Conservation (phyloP, 2,113 vertebrate species). For the Taurulus bubalis region DNA sequence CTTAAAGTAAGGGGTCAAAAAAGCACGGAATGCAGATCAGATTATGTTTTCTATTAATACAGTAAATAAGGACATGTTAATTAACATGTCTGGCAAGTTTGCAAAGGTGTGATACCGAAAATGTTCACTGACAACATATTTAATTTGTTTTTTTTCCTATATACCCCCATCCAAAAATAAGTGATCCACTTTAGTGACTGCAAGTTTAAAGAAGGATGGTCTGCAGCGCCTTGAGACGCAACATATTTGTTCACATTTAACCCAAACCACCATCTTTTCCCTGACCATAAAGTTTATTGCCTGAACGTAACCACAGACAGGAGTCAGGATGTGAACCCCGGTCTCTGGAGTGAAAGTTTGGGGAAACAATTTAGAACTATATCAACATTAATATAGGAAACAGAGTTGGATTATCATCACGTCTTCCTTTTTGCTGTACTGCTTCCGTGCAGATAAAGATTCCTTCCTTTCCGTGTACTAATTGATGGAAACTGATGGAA, state of each 20-base stretch:
- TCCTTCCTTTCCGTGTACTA: background rate
- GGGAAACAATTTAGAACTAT: constrained; percentile 11
- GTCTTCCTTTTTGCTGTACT: background rate
- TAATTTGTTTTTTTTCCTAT: background rate
- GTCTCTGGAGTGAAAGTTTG: constrained; percentile 3
- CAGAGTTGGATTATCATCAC: background rate
- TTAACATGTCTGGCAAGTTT: background rate
- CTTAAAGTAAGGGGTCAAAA: background rate
- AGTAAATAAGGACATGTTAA: background rate
- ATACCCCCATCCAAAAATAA: background rate
- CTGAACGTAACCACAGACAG: background rate
- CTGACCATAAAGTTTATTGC: background rate
- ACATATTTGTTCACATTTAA: background rate
- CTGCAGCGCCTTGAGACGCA: background rate
- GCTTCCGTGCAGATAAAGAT: background rate
- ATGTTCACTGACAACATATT: background rate
- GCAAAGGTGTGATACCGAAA: background rate
- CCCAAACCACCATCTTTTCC: background rate
- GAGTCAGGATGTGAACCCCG: background rate
- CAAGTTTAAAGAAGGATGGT: background rate
- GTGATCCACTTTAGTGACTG: background rate
- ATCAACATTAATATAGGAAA: background rate
- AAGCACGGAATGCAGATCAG: background rate
- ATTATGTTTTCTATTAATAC: background rate
- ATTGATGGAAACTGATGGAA: constrained; percentile 1